Conservation (phyloP, 2,888 invertebrate species). For the Melanostoma mellinum region DNA sequence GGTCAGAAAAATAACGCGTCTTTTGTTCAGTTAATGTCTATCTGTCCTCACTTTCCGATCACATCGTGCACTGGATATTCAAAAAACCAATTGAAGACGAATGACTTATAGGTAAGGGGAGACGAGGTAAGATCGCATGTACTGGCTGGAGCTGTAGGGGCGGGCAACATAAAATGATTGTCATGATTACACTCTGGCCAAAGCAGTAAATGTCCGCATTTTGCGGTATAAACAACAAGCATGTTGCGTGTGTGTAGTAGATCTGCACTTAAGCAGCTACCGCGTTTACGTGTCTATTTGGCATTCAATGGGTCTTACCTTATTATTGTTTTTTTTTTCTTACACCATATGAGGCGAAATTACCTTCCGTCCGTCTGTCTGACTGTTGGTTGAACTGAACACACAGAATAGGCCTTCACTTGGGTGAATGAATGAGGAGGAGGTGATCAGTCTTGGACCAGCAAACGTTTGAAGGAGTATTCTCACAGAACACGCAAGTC, state of each 20-base stretch:
- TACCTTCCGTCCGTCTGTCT: conserved; percentile 58
- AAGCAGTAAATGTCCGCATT: conserved; percentile 68
- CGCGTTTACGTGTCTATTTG: conserved; percentile 72
- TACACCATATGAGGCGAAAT: conserved; percentile 66
- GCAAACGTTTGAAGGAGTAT: conserved; percentile 57
- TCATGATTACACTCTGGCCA: conserved; percentile 63
- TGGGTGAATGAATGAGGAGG: conserved; percentile 53
- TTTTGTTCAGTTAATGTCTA: too few relatives aligned
- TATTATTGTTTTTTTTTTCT: conserved; percentile 18
- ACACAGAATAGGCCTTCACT: conserved; percentile 39
- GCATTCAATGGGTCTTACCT: conserved; percentile 60
- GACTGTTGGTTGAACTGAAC: conserved; percentile 19
- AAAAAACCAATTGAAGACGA: conserved; percentile 31
- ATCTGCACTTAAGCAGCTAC: conserved; percentile 70
- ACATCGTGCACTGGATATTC: conserved; percentile 36
- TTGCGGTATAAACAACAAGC: conserved; percentile 66
- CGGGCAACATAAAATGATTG: conserved; percentile 69
- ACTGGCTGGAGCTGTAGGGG: conserved; percentile 46
- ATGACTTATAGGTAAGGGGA: conserved; percentile 12
- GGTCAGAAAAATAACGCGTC: too few relatives aligned
- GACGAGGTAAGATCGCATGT: conserved; percentile 17
- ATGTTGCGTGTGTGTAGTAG: conserved; percentile 69
- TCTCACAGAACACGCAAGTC: conserved; percentile 70
- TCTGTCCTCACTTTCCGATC: background rate
- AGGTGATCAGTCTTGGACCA: conserved; percentile 45